Base-by-base conservation (phyloP, 2,888 invertebrate genomes). In the Caenorhabditis afra region DNA sequence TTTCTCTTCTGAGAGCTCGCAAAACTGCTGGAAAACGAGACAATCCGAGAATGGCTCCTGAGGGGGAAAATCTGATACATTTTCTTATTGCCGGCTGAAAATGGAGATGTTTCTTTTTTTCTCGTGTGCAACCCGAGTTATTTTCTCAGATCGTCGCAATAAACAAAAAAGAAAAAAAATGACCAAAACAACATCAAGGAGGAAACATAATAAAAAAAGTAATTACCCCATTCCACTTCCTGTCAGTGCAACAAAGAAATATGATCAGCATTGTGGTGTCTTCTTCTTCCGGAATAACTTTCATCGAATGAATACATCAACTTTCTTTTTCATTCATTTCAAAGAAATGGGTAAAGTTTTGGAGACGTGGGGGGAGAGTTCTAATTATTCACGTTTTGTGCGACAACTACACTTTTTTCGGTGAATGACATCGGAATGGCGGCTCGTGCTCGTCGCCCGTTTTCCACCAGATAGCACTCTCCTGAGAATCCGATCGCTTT, bases 351-450 rank as follows among this genome's bases (percentile, higher is more conserved):
- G 29, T 29, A 7, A 29, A 29, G 29, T 29, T 52, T 45, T 35
- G 47, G 39, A 22, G 45, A 11, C 35, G 29, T 39, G n/a, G n/a
- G n/a, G n/a, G n/a, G n/a, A 49, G 44, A 4, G 39, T 45, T 29
- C 59, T 53, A 66, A 66, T 76, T 67, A 76, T 66, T 76, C 64
- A 73, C 64, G 58, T 52, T 73, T 35, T 64, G 73, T 50, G 64
- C 52, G 64, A 73, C 58, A 35, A 64, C 64, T 41, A 73, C 73
- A 65, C 76, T 73, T 65, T 76, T 79, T 53, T 83, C 83, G 37
- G 83, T 83, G 61, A 83, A 83, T 2, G 81, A 81, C 39, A 83
- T 66, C 22, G 83, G 83, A 52, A 83, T 79, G 18, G 80, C 73
- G 7, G 81, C 81, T 57, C 77, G 47, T 14, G 39, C 64, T 65